Evolutionary conservation across 2,888 invertebrate genomes (phyloP).

Genomic region (Galeopsomyia nigrocyanea): DNA sequence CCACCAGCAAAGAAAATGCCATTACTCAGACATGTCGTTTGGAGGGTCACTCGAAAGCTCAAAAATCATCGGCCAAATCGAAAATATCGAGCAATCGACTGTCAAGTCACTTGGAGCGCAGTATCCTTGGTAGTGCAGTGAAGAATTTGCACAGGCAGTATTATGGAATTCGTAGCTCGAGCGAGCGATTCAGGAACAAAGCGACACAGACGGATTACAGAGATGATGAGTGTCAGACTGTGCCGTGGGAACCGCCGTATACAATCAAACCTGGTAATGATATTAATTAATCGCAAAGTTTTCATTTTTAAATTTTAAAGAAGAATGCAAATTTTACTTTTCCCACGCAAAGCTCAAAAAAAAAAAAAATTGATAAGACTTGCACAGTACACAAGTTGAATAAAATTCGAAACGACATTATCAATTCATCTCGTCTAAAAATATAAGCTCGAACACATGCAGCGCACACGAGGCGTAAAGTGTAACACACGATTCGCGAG

Average conservation of each 20-base stretch:
- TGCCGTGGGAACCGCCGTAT: constrained; percentile 81
- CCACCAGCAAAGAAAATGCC: too few relatives aligned
- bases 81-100: constrained; percentile 22
- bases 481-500: too few relatives aligned
- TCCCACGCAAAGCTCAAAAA: too few relatives aligned
- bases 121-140: constrained; percentile 31
- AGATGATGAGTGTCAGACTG: constrained; percentile 83
- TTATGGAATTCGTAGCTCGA: not conserved
- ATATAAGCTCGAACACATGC: too few relatives aligned
- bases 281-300: not conserved
- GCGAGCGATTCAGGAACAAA: constrained; percentile 18
- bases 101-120: constrained; percentile 41
- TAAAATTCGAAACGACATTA: too few relatives aligned
- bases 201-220: constrained; percentile 80
- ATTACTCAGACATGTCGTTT: not conserved
- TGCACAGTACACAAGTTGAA: too few relatives aligned
- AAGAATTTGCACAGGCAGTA: constrained; percentile 26
- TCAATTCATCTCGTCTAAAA: too few relatives aligned
- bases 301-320: too few relatives aligned
- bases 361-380: too few relatives aligned
- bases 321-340: too few relatives aligned
- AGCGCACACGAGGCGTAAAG: too few relatives aligned
- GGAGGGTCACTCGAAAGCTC: not conserved
- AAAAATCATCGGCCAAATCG: constrained; percentile 1
- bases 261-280: constrained; percentile 62